phyloP scores from a whole-genome alignment of 1,140 invertebrate genomes.

The Myzus persicae region DNA sequence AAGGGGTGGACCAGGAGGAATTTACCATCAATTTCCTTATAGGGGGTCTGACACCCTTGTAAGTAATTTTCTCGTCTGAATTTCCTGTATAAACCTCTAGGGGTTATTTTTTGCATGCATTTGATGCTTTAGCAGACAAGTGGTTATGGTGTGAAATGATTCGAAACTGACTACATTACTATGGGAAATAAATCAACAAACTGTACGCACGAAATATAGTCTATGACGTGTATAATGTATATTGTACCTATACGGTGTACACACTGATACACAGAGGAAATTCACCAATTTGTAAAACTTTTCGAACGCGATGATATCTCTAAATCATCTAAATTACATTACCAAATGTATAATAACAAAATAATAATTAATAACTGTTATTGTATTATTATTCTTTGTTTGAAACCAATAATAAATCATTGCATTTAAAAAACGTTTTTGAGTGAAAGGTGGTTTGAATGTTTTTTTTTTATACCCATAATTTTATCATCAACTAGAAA shows the following conservation, averaged over 20 bases:
- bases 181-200: background rate
- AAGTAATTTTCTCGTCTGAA: conserved; percentile 51
- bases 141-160: conserved; percentile 44
- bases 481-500: background rate
- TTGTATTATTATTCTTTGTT: conserved; percentile 6
- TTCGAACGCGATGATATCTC: background rate
- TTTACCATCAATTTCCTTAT: conserved; percentile 52
- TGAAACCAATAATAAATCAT: background rate
- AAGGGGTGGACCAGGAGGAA: conserved; percentile 41
- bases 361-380: background rate
- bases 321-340: background rate
- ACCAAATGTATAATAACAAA: background rate
- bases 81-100: conserved; percentile 15
- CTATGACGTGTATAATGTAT: background rate
- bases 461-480: background rate
- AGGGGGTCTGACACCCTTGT: conserved; percentile 44
- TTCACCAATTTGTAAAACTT: background rate
- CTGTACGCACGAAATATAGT: background rate
- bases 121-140: conserved; percentile 8
- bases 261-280: background rate
- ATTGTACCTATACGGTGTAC: background rate
- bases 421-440: background rate
- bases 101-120: conserved; percentile 28
- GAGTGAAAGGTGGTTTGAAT: background rate
- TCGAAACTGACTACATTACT: conserved; percentile 20